phyloP scores from a whole-genome alignment of 2,888 invertebrate species.

The Tribolium freemani region DNA sequence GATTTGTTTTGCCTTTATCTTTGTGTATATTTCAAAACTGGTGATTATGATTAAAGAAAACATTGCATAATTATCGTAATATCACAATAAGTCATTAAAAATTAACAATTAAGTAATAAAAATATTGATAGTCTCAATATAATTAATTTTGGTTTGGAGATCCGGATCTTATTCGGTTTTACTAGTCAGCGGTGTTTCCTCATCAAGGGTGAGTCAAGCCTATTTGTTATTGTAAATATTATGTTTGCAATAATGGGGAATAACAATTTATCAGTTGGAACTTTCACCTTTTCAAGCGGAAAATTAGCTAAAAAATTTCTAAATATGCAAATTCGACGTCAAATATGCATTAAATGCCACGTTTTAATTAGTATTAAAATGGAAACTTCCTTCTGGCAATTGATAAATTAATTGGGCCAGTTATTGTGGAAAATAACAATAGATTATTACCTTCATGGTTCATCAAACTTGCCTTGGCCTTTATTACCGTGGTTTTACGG shows the following conservation, averaged over 20 bases:
- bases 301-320: not conserved
- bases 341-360: not conserved
- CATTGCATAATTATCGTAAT: not conserved
- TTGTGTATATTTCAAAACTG: not conserved
- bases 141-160: not conserved
- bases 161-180: not conserved
- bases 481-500: not conserved
- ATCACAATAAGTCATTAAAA: not conserved
- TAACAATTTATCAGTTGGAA: not conserved
- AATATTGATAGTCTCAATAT: not conserved
- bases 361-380: not conserved
- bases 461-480: not conserved
- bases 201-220: not conserved
- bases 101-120: not conserved
- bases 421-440: too few relatives aligned
- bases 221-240: not conserved
- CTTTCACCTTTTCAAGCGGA: not conserved
- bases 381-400: not conserved
- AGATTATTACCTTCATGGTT: too few relatives aligned
- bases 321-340: not conserved
- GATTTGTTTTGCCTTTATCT: not conserved
- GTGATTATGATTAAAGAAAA: not conserved
- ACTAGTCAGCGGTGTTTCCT: not conserved
- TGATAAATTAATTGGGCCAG: too few relatives aligned
- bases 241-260: not conserved